Conservation (phyloP, 1,140 invertebrate genomes). For the Acromyrmex heyeri region DNA sequence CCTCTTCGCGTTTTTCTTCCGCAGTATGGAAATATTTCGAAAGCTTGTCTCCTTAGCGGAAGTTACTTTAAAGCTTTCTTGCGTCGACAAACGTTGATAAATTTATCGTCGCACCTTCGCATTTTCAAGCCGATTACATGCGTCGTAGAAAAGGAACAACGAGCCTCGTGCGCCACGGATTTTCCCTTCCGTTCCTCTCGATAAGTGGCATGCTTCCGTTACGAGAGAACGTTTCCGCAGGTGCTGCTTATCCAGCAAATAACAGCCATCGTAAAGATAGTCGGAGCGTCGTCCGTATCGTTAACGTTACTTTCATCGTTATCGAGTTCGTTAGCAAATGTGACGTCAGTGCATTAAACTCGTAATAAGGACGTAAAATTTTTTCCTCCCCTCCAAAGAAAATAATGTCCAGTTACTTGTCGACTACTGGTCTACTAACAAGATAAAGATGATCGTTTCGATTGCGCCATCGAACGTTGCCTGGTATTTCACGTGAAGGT, state of each 20-base stretch:
- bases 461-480: neutral
- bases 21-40: conserved; percentile 36
- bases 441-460: conserved; percentile 48
- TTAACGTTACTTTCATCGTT: conserved; percentile 48
- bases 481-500: neutral
- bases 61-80: conserved; percentile 8
- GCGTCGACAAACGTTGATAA: conserved; percentile 58
- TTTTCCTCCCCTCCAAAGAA: neutral
- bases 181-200: neutral
- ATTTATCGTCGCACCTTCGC: conserved; percentile 45
- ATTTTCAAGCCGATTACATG: conserved; percentile 56
- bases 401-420: conserved; percentile 10
- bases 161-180: neutral
- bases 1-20: neutral
- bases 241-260: conserved; percentile 73
- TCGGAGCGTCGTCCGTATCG: conserved; percentile 35
- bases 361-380: conserved; percentile 35
- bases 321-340: conserved; percentile 54
- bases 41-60: neutral
- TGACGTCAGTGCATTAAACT: conserved; percentile 43
- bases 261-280: conserved; percentile 69
- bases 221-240: conserved; percentile 63
- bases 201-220: conserved; percentile 56
- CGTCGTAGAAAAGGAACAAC: conserved; percentile 8
- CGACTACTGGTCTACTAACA: conserved; percentile 18